Percentiles rank a stretch among this genome's conserved stretches.
phyloP scores from a whole-genome alignment of 1,140 invertebrate species.

The Fopius arisanus region DNA sequence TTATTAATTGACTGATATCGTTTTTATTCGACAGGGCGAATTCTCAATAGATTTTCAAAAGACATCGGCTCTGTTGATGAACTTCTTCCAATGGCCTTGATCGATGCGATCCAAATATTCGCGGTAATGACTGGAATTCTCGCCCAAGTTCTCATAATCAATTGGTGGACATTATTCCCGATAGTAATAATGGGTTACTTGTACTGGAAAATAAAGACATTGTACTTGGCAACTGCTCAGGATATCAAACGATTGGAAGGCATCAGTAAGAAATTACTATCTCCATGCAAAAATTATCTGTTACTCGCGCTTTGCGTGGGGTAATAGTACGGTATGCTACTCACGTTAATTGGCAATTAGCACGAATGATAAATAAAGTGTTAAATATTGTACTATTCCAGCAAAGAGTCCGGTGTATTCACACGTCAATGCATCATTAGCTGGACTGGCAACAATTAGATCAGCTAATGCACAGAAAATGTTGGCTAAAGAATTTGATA shows the following conservation, averaged over 20 bases:
- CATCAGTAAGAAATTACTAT: conserved; percentile 54
- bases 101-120: conserved; percentile 75
- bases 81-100: conserved; percentile 76
- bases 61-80: conserved; percentile 88
- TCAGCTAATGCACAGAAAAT: conserved; percentile 73
- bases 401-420: conserved; percentile 79
- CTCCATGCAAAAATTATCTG: neutral
- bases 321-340: too few species aligned
- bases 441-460: conserved; percentile 83
- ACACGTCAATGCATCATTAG: conserved; percentile 78
- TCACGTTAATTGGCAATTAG: too few species aligned
- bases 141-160: conserved; percentile 75
- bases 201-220: conserved; percentile 73
- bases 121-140: conserved; percentile 71
- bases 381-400: neutral
- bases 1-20: conserved; percentile 43
- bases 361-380: too few species aligned
- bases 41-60: conserved; percentile 87
- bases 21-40: conserved; percentile 65
- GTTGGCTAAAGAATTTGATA: conserved; percentile 78
- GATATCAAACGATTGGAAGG: conserved; percentile 85
- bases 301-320: neutral
- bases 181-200: conserved; percentile 73
- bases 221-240: conserved; percentile 82
- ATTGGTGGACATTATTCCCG: conserved; percentile 79